phyloP scores from a whole-genome alignment of 2,888 invertebrate genomes.

The Meteorus colon region DNA sequence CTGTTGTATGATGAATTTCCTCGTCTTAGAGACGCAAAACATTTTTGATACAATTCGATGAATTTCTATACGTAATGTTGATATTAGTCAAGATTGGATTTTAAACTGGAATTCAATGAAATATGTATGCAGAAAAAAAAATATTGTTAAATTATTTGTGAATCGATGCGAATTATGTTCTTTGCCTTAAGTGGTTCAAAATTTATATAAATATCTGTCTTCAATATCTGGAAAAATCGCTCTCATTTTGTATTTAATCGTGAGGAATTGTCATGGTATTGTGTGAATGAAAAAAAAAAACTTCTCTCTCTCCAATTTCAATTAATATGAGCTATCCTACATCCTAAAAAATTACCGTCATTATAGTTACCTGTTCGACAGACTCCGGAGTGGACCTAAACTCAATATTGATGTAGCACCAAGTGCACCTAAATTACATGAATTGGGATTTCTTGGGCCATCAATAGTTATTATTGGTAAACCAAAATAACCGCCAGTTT shows the following conservation, averaged over 20 bases:
- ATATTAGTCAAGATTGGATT: not conserved
- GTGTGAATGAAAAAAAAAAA: not conserved
- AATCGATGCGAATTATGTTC: too few species aligned
- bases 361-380: constrained; percentile 69
- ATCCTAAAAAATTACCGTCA: constrained; percentile 40
- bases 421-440: constrained; percentile 78
- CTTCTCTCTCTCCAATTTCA: not conserved
- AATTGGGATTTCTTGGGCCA: constrained; percentile 77
- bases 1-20: too few species aligned
- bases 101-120: not conserved
- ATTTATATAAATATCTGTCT: not conserved
- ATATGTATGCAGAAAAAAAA: not conserved
- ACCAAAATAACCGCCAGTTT: constrained; percentile 79
- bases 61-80: not conserved
- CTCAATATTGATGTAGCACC: constrained; percentile 83
- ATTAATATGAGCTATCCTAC: not conserved
- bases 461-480: constrained; percentile 83
- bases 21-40: too few species aligned
- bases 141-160: too few species aligned
- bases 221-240: not conserved
- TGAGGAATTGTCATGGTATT: constrained; percentile 9
- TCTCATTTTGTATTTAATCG: not conserved
- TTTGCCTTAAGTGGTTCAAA: too few species aligned
- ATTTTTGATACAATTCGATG: not conserved
- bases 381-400: constrained; percentile 81